Base-by-base conservation (phyloP, 2,113 vertebrate genomes). In the Salvelinus fontinalis region DNA sequence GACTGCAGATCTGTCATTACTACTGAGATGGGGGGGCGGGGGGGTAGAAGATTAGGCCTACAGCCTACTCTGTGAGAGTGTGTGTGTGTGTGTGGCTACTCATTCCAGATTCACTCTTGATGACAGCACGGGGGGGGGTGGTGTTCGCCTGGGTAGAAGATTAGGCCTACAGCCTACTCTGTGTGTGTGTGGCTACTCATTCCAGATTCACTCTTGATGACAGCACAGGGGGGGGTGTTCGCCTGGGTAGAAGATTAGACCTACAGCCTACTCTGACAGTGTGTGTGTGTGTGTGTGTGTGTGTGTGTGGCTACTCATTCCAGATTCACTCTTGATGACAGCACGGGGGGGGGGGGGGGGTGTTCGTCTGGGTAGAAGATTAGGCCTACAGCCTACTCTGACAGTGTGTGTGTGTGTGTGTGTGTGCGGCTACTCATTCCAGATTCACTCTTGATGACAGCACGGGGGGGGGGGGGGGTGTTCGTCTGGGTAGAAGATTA, bases 1-100 rank as follows among this genome's bases (percentile, higher is more conserved):
- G 92, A 67, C 78, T 94, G 70, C 92, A 94, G 76, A 93, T 94
- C 59, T 94, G 94, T 77, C 93, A 94, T 82, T 94, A 93, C 79
- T 93, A 94, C 82, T 94, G 80, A 94, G 59, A 31, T 6, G 18
- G 34, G 3, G 16, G 29, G 2, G 65, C 5, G 5, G 31, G 31
- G 31, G 49, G 49, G 49, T 60, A n/a, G 59, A 22, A 22, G 59
- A 1, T 6, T 8, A 60, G 49, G 14, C 13, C 49, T 60, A 60
- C 2, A n/a, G 59, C 18, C 20, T 22, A 60, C 7, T 4, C 7
- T 31, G 29, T 1, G 29, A 5, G 29, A 5, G 29, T 31, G 29
- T 31, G 29, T 31, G 29, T 1, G 29, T 31, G 29, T 31, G 29
- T 31, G 29, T 31, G 29, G 4, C 29, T 31, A 31, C 29, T 31